phyloP scores from a whole-genome alignment of 2,797 vertebrate species.

The Cryptoprocta ferox region DNA sequence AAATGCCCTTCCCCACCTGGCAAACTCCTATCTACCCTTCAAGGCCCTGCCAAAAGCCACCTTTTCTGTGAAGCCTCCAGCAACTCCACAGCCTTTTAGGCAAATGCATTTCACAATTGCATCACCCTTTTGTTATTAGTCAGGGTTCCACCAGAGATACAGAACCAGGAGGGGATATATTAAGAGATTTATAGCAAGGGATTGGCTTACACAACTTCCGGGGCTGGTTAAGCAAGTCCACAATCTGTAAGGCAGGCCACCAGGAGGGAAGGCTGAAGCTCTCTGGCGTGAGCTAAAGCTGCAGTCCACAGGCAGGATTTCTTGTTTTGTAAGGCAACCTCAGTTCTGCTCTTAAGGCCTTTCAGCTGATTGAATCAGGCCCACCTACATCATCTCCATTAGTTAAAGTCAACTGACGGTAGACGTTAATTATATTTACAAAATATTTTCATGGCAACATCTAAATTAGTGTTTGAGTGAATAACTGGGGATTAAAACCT shows the following conservation, averaged over 20 bases:
- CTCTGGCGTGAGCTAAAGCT: not conserved
- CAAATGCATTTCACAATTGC: not conserved
- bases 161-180: not conserved
- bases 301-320: not conserved
- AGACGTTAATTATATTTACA: not conserved
- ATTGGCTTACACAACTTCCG: not conserved
- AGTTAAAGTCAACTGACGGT: not conserved
- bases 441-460: not conserved
- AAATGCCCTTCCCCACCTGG: not conserved
- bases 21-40: not conserved
- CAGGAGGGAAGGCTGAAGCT: not conserved
- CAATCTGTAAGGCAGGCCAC: not conserved
- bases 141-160: slow-evolving; percentile 9
- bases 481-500: not conserved
- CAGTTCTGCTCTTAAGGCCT: not conserved
- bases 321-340: not conserved
- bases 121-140: not conserved
- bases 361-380: not conserved
- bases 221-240: not conserved
- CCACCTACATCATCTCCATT: not conserved
- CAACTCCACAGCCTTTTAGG: not conserved
- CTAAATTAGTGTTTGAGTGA: not conserved
- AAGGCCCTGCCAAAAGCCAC: not conserved
- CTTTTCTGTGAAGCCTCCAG: not conserved
- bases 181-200: slow-evolving; percentile 28